phyloP scores from a whole-genome alignment of 1,140 invertebrate species.

The Anthonomus grandis region DNA sequence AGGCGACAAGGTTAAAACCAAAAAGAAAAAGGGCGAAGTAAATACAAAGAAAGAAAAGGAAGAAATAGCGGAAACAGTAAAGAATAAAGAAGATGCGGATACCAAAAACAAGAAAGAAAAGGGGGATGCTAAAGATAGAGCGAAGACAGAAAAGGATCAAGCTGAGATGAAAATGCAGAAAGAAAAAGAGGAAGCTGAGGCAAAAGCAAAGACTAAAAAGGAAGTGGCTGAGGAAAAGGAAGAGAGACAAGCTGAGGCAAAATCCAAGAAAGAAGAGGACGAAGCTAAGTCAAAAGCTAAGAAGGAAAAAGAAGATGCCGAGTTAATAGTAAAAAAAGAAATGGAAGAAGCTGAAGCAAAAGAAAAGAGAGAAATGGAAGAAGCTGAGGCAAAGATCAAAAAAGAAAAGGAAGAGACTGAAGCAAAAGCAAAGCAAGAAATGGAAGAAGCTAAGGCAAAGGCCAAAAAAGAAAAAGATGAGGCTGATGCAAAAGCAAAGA shows the following conservation, averaged over 20 bases:
- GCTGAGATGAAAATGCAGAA: slow-evolving; percentile 27
- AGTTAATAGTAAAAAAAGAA: not conserved
- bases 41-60: slow-evolving; percentile 15
- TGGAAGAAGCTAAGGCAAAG: not conserved
- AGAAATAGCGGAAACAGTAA: not conserved
- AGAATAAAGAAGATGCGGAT: not conserved
- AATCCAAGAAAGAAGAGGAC: slow-evolving; percentile 30
- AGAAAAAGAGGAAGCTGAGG: slow-evolving; percentile 29
- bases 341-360: not conserved
- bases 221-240: slow-evolving; percentile 20
- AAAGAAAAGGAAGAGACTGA: slow-evolving; percentile 7
- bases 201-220: slow-evolving; percentile 28
- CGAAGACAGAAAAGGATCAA: slow-evolving; percentile 14
- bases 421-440: slow-evolving; percentile 5
- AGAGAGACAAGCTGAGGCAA: slow-evolving; percentile 21
- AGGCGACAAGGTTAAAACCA: slow-evolving; percentile 23
- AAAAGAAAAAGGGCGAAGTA: slow-evolving; percentile 31
- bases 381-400: too few relatives aligned
- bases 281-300: slow-evolving; percentile 16
- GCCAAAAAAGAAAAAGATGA: slow-evolving; percentile 8
- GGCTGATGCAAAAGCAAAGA: slow-evolving; percentile 7
- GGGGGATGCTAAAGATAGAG: not conserved
- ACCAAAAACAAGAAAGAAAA: not conserved
- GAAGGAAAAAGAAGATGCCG: slow-evolving; percentile 16
- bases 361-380: slow-evolving; percentile 1